Conservation (phyloP, 2,888 invertebrate genomes). For the Alloscopus bannaensis region DNA sequence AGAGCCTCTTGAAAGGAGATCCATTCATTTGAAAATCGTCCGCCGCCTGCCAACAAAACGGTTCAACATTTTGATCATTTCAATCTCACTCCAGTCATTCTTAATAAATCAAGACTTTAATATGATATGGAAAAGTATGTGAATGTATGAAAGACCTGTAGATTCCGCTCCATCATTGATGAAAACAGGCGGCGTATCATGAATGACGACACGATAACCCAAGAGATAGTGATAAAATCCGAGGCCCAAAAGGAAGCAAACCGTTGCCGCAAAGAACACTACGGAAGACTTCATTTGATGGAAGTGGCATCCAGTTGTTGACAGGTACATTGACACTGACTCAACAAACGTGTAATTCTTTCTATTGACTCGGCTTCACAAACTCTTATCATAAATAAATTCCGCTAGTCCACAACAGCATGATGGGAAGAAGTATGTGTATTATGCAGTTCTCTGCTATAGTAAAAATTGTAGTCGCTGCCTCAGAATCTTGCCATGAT, state of each 20-base stretch:
- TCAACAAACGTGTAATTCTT: not conserved
- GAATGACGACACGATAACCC: conserved; percentile 45
- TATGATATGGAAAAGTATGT: no score
- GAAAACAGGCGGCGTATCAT: conserved; percentile 21
- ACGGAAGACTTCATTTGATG: conserved; percentile 62
- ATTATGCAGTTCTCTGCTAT: not conserved
- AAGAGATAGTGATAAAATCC: conserved; percentile 59
- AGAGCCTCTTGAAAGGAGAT: conserved; percentile 62
- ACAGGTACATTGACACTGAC: conserved; percentile 23
- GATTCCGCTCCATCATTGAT: not conserved
- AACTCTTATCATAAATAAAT: no score
- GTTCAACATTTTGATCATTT: no score
- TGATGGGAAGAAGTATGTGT: no score
- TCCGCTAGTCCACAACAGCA: no score
- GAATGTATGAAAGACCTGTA: no score
- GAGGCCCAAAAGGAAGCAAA: conserved; percentile 49
- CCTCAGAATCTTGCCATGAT: not conserved
- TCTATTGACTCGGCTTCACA: not conserved
- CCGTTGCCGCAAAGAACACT: conserved; percentile 40
- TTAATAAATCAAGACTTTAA: no score
- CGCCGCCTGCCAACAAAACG: no score
- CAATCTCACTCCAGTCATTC: no score
- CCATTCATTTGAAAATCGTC: conserved; percentile 23
- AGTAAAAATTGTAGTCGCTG: not conserved
- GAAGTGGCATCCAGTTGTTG: not conserved